Conservation (phyloP, 1,140 invertebrate genomes). For the Chironomus striatipennis region DNA sequence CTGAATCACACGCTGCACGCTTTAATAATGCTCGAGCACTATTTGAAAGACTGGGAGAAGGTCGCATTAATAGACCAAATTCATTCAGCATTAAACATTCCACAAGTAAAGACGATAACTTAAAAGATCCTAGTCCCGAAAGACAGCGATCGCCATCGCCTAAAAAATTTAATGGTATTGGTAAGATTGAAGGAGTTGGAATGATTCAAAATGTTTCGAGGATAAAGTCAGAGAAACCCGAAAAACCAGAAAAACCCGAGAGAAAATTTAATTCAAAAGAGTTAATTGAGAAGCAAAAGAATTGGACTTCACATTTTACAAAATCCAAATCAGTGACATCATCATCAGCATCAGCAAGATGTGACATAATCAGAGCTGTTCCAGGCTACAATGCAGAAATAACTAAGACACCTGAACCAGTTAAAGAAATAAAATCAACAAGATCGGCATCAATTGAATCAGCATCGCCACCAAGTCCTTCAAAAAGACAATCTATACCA, state of each 20-base stretch:
- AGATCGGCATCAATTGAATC: slow-evolving; percentile 20
- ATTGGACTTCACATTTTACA: slow-evolving; percentile 84
- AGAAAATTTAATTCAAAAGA: slow-evolving; percentile 73
- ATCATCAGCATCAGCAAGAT: slow-evolving; percentile 53
- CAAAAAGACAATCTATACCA: slow-evolving; percentile 29
- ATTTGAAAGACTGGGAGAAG: slow-evolving; percentile 84
- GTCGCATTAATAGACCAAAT: slow-evolving; percentile 43
- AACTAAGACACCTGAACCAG: background rate
- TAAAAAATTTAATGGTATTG: slow-evolving; percentile 28
- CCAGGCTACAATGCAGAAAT: slow-evolving; percentile 32
- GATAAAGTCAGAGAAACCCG: slow-evolving; percentile 44
- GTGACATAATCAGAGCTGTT: slow-evolving; percentile 39
- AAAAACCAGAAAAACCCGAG: slow-evolving; percentile 68
- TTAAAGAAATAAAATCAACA: background rate
- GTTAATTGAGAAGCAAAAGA: slow-evolving; percentile 79
- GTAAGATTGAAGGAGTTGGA: slow-evolving; percentile 24
- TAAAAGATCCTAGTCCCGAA: slow-evolving; percentile 30
- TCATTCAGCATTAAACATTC: slow-evolving; percentile 34
- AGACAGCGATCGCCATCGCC: slow-evolving; percentile 37
- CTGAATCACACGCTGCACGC: slow-evolving; percentile 78
- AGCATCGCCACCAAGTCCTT: slow-evolving; percentile 33
- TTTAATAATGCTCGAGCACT: slow-evolving; percentile 88
- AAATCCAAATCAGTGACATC: slow-evolving; percentile 53
- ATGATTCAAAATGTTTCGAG: slow-evolving; percentile 34
- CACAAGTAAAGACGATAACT: slow-evolving; percentile 37